Conservation (phyloP, 2,113 vertebrate genomes). For the Plecotus auritus region DNA sequence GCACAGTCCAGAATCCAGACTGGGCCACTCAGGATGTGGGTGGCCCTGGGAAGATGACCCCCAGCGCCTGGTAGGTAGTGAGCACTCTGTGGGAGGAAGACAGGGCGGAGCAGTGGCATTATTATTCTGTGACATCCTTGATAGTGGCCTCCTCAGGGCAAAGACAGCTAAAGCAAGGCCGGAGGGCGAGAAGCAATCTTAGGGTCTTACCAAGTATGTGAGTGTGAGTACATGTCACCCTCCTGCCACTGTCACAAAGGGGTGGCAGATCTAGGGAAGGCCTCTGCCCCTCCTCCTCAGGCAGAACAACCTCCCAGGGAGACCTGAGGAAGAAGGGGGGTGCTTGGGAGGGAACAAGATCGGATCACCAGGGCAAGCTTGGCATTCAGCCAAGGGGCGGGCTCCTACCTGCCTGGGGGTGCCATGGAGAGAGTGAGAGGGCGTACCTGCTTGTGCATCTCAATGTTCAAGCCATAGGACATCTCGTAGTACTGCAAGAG, state of each 20-base stretch:
- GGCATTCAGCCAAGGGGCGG: not conserved
- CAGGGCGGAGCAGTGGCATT: not conserved
- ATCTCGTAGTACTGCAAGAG: conserved; percentile 93
- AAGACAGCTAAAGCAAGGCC: not conserved
- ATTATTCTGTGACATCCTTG: no score
- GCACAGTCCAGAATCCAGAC: accelerated
- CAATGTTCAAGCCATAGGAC: conserved; percentile 96
- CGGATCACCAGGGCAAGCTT: not conserved
- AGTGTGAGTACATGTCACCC: not conserved
- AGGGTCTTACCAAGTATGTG: not conserved
- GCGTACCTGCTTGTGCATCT: conserved; percentile 98
- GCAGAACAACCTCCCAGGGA: not conserved
- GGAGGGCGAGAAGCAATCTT: accelerated
- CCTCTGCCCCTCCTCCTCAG: not conserved
- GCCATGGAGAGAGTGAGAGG: not conserved
- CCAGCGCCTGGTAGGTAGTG: accelerated
- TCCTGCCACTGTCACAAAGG: not conserved
- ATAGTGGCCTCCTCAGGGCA: not conserved
- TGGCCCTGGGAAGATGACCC: not conserved
- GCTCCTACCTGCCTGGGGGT: conserved; percentile 1
- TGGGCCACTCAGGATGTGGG: not conserved
- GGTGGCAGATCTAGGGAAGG: not conserved
- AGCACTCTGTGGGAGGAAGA: not conserved
- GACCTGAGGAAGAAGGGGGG: not conserved
- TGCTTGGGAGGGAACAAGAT: not conserved